A percentile compares a stretch with the other conserved stretches of the same genome.
Conservation (phyloP, 2,888 invertebrate genomes). For the Diarsia mendica region DNA sequence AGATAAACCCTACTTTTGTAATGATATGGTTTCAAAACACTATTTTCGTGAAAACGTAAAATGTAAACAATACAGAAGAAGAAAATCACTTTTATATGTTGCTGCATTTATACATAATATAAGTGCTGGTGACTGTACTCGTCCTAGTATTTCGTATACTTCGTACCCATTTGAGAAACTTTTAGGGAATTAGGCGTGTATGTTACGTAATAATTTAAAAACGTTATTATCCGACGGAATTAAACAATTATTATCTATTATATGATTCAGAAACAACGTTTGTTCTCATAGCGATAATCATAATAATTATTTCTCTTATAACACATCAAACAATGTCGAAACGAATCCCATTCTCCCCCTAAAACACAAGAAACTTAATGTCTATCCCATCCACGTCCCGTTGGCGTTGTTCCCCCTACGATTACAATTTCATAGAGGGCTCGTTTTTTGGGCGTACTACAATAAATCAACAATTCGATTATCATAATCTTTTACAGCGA, state of each 20-base stretch:
- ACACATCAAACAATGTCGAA: neutral
- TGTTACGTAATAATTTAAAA: neutral
- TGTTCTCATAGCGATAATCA: neutral
- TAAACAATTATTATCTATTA: neutral
- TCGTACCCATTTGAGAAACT: neutral
- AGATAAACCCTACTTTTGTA: neutral
- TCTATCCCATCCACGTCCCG: slow-evolving; percentile 5
- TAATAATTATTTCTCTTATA: neutral
- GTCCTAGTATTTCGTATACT: too few relatives aligned
- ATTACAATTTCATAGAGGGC: slow-evolving; percentile 33
- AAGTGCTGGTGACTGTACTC: too few relatives aligned
- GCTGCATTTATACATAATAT: neutral
- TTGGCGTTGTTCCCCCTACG: neutral
- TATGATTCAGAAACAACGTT: neutral
- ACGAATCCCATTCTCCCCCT: neutral
- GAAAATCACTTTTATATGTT: neutral
- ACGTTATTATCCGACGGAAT: too few relatives aligned
- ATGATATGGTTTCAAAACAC: neutral
- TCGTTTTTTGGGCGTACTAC: slow-evolving; percentile 27
- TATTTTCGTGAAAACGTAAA: neutral
- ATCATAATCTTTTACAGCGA: slow-evolving; percentile 68
- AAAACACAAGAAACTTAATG: slow-evolving; percentile 4
- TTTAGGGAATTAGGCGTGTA: neutral
- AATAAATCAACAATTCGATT: slow-evolving; percentile 70
- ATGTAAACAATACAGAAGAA: neutral